Evolutionary conservation across 2,797 vertebrate genomes (phyloP), one percentile per base, ranked within the genome.

Genomic region (Gephyroberyx darwinii): DNA sequence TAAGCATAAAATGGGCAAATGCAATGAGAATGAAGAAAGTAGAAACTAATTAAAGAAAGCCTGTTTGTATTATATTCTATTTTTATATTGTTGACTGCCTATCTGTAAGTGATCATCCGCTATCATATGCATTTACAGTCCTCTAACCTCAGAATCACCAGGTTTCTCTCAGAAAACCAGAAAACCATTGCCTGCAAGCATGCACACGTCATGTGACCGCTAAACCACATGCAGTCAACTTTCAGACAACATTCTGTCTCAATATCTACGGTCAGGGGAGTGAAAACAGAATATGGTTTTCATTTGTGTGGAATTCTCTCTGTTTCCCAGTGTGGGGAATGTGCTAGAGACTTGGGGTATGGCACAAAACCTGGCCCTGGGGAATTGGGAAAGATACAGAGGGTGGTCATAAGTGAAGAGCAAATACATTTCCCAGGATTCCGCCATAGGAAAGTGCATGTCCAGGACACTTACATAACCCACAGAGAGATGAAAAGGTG

Each of bases 251-350:
- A 4, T 65, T 83, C 70, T 75, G 74, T 77, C 70, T 86, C 81
- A 82, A 80, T 48, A 86, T 57, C 77, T 86, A 73, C 65, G 80
- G 84, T 77, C 65, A 77, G 74, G 70, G 63, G 71, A 77, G 78
- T 65, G 73, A 84, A 86, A 82, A 86, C 80, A 81, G 30, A 91
- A 80, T 90, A 65, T 90, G 88, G 81, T 88, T 69, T 88, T 88
- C 74, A 91, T 93, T 92, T 88, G 77, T 84, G 54, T 82, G 86
- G 84, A 92, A 92, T 93, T 89, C 67, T 80, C 57, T 80, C 51
- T 63, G 76, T 86, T 87, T 89, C 78, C 74, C 85, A 85, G 81
- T 63, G 52, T 60, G 55, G 63, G 61, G 75, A 79, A 74, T n/a
- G 69, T 81, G 84, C 85, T 85, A 83, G 74, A 84, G 75, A 85